These are phyloP conservation scores for Rhincodon typus DNA, from an alignment of 2,797 vertebrate species.

Conservation along the genomic window DNA sequence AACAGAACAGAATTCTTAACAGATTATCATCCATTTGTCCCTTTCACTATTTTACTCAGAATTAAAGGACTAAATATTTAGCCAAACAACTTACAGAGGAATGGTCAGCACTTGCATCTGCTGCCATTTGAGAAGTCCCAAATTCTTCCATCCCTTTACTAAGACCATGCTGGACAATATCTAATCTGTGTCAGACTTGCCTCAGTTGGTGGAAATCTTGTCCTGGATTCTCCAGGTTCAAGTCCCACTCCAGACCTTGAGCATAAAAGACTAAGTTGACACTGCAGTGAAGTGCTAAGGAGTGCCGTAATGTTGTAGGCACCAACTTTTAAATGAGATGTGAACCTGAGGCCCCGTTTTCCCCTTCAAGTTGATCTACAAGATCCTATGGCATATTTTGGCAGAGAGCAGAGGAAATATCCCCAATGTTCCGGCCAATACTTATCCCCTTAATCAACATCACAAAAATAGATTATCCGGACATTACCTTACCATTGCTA, in stretches of 20 bases:
- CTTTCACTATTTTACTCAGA: background rate
- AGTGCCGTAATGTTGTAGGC: background rate
- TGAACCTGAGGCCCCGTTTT: background rate
- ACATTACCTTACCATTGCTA: background rate
- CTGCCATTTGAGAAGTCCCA: background rate
- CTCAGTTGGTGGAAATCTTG: background rate
- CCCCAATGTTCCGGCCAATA: background rate
- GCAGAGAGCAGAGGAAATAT: background rate
- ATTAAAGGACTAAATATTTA: background rate
- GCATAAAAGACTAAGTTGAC: background rate
- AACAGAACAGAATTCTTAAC: background rate
- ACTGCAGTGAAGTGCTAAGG: background rate
- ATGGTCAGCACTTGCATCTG: background rate
- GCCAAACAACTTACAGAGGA: no score
- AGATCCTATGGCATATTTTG: background rate
- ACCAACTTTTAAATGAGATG: background rate
- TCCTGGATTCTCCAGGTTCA: background rate
- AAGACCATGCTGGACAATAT: background rate
- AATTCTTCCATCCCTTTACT: background rate
- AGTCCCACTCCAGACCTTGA: background rate
- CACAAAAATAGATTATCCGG: background rate
- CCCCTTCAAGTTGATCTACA: background rate
- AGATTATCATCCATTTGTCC: background rate
- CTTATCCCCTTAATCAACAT: background rate
- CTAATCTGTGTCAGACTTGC: background rate